Conservation (phyloP, 1,140 invertebrate species). For the Drosophila biarmipes region DNA sequence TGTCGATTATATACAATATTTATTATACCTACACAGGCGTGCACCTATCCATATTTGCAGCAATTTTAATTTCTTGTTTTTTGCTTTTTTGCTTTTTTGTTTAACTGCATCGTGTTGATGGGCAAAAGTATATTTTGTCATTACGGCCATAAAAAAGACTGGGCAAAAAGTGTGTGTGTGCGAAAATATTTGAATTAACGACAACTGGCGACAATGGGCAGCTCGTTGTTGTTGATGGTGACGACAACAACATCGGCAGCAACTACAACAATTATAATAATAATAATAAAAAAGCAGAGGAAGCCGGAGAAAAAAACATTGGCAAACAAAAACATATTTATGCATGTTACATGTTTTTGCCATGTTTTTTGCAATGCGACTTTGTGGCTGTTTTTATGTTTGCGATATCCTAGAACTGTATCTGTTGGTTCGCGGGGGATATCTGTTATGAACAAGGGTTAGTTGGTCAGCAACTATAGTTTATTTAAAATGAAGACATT, state of each 20-base stretch:
- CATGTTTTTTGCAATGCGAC: conserved; percentile 38
- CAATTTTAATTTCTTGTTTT: conserved; percentile 37
- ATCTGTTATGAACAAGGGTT: neutral
- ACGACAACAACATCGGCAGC: conserved; percentile 45
- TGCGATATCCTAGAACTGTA: conserved; percentile 20
- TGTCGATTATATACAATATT: conserved; percentile 51
- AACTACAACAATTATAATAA: conserved; percentile 52
- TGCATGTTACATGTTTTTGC: conserved; percentile 55
- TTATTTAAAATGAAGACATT: too few relatives aligned
- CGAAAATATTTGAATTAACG: conserved; percentile 73
- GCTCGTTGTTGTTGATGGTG: conserved; percentile 61
- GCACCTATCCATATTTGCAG: conserved; percentile 34
- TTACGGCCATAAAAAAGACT: conserved; percentile 55
- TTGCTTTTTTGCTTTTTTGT: neutral
- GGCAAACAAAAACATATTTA: conserved; percentile 50
- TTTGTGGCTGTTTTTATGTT: conserved; percentile 19
- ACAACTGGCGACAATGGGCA: conserved; percentile 69
- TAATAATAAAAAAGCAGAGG: conserved; percentile 50
- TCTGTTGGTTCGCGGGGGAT: neutral
- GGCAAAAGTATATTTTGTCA: conserved; percentile 76
- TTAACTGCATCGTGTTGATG: conserved; percentile 66
- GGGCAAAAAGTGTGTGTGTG: conserved; percentile 20
- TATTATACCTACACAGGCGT: conserved; percentile 33
- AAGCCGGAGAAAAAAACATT: conserved; percentile 31
- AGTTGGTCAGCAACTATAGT: too few relatives aligned